Evolutionary conservation across 2,113 vertebrate species (phyloP).

Genomic region (Pluvianellus socialis): DNA sequence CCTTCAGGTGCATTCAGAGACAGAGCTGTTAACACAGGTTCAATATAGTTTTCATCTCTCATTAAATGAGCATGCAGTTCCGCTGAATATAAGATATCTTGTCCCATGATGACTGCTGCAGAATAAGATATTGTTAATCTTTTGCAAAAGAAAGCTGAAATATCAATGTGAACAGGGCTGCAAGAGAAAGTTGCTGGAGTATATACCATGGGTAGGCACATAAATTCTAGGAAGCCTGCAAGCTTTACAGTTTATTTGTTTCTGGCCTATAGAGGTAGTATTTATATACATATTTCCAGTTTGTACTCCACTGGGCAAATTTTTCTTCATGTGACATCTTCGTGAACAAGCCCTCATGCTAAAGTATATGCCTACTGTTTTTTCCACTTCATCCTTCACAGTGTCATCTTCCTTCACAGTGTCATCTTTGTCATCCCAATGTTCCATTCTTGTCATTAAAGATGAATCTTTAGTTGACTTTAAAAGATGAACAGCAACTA

Average conservation of each 20-base stretch:
- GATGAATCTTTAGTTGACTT: not conserved
- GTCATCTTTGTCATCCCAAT: not conserved
- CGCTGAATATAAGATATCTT: not conserved
- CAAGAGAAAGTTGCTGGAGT: not conserved
- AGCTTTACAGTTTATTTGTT: not conserved
- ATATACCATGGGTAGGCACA: not conserved
- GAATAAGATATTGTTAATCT: not conserved
- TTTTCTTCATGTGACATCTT: not conserved
- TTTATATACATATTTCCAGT: not conserved
- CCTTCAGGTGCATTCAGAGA: not conserved
- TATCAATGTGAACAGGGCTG: not conserved
- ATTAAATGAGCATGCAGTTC: not conserved
- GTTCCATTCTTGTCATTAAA: not conserved
- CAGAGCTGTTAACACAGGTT: not conserved
- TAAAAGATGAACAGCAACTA: not conserved
- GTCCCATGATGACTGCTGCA: not conserved
- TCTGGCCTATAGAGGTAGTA: not conserved
- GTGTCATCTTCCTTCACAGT: not conserved
- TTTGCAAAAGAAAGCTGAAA: not conserved
- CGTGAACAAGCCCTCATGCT: fast-evolving
- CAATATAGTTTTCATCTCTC: not conserved
- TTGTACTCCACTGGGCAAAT: not conserved
- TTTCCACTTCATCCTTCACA: not conserved
- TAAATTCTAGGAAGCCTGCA: not conserved
- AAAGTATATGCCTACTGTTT: not conserved